Evolutionary conservation across 2,113 vertebrate genomes (phyloP).

Genomic region (Helogale parvula): DNA sequence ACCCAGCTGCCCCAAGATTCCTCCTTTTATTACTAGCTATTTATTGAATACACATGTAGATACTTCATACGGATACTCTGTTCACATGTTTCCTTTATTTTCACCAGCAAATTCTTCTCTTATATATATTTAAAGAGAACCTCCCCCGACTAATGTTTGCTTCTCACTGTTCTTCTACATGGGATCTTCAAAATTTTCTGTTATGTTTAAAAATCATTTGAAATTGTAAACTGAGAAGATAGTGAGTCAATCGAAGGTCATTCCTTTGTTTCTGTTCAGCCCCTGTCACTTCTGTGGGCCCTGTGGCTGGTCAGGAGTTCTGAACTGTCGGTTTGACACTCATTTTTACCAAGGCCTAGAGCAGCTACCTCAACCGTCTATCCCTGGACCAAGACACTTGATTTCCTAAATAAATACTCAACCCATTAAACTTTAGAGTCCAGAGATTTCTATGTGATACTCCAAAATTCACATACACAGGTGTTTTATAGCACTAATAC

Average conservation of each 20-base stretch:
- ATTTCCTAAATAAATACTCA: not conserved
- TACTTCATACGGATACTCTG: not conserved
- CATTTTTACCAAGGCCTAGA: rapidly evolving
- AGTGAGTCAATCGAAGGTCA: not conserved
- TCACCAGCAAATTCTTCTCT: not conserved
- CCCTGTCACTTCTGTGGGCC: not conserved
- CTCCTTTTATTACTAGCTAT: not conserved
- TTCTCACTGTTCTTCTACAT: not conserved
- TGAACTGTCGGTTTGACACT: too few species aligned
- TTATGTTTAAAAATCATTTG: not conserved
- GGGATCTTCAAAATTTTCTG: not conserved
- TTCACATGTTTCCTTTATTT: not conserved
- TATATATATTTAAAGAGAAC: not conserved
- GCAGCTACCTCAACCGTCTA: too few species aligned
- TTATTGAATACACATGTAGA: not conserved
- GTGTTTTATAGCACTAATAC: not conserved
- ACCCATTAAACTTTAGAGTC: not conserved
- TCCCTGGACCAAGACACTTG: not conserved
- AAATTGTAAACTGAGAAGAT: not conserved
- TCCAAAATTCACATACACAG: not conserved
- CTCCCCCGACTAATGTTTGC: not conserved
- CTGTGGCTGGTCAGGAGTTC: not conserved
- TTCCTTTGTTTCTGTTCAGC: not conserved
- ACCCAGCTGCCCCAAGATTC: not conserved
- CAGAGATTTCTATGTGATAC: not conserved